Evolutionary conservation across 2,797 vertebrate genomes (phyloP), one percentile per base, ranked within the genome.

Genomic region (Neosalanx taihuensis): DNA sequence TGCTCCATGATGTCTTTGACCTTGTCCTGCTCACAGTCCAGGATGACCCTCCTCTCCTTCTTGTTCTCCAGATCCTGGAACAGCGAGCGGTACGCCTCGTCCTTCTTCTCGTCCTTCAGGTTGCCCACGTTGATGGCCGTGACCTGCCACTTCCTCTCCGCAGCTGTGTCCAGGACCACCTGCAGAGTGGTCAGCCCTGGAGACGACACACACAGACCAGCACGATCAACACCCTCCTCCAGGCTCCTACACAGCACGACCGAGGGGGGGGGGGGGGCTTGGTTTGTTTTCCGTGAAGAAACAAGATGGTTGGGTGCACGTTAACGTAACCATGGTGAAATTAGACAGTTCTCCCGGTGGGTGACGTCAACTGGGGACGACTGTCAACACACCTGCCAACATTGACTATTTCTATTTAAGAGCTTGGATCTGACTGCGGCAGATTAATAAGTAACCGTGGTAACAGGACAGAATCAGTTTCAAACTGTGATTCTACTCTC

Each of bases 121-220:
- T 99, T 99, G n/a, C 97, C 98, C 81, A 99, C 98, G 18, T 99
- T 99, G 89, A 99, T 99, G 77, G 98, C 97, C 1, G 97, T 99
- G 90, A 99, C 97, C 84, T 98, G 97, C 98, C 98, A 99, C 85
- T 99, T 99, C 91, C 95, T 97, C 84, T 99, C 97, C 4, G 98
- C 97, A 4, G 98, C 98, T 0, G 94, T 97, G 89, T 99, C 97
- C 88, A 99, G 89, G 71, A 99, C 97, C 69, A 97, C 96, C 92
- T 99, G 97, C 70, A 99, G 87, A 0, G 97, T 99, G 26, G 96
- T 98, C 78, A 99, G 90, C 62, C 98, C 98, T 99, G 83, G 56
- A 77, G 76, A 74, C 10, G 59, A 70, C 15, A 46, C 41, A 46
- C 6, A 75, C 12, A 23, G 20, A 23, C n/a, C 15, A 33, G 15